Base-by-base conservation (phyloP, 2,113 vertebrate species). In the Notarius lentiginosus region DNA sequence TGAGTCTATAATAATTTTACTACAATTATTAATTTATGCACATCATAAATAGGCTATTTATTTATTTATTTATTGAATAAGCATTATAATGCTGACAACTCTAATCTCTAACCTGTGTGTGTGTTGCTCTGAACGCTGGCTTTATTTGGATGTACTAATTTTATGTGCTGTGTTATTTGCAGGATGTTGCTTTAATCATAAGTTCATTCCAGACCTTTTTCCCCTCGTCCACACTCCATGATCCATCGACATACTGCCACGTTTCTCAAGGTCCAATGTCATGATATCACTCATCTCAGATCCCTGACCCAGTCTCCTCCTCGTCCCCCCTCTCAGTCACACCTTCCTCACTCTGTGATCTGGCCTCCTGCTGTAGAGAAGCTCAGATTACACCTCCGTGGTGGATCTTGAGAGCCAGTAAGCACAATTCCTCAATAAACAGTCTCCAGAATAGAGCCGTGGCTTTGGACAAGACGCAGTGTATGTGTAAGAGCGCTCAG, bases 351-450 rank as follows among this genome's bases (percentile, higher is more conserved):
- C 15, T 15, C 75, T 79, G 53, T 11, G n/a, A 30, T 30, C 51
- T 18, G 53, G 5, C 53, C 53, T 58, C 53, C 49, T 34, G 56
- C 17, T 22, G 79, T 61, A 20, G n/a, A 34, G 5, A 41, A 41
- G 79, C 56, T 80, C 79, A 41, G 79, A 60, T 80, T 80, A 80
- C 79, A 7, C 56, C 56, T 80, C 56, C 55, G 7, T 58, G 4
- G 8, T 77, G 87, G 89, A 89, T 56, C 30, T 47, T 0, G 75
- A 53, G 49, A 27, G 51, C n/a, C 66, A 82, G 30, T 84, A 87
- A 90, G 91, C 93, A 93, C 66, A 83, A 70, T 76, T 90, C 91
- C 87, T 84, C 89, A 90, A 94, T 94, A 94, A 95, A 94, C 94
- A 93, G 90, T 65, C 83, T 92, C 92, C 84, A 88, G 92, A 95